phyloP scores from a whole-genome alignment of 2,888 invertebrate species.

The Idaea biselata region DNA sequence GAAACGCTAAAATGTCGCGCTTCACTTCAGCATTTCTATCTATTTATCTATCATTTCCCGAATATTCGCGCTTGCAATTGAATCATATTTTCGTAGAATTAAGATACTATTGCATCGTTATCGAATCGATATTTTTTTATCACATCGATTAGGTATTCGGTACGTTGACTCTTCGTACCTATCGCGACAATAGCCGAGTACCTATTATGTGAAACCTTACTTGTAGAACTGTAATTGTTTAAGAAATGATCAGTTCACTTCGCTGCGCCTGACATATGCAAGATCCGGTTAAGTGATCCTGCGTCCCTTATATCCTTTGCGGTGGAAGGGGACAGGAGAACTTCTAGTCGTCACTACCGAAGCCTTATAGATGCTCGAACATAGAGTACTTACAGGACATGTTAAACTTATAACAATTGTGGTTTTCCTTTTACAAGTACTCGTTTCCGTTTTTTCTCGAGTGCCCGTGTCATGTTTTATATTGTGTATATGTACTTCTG shows the following conservation, averaged over 20 bases:
- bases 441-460: constrained; percentile 2
- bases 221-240: background rate
- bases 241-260: constrained; percentile 7
- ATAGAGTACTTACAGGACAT: constrained; percentile 11
- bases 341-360: constrained; percentile 14
- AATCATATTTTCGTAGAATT: constrained; percentile 14
- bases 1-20: constrained; percentile 11
- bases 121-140: constrained; percentile 16
- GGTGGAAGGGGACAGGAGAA: constrained; percentile 13
- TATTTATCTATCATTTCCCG: constrained; percentile 11
- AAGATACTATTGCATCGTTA: constrained; percentile 12
- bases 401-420: constrained; percentile 8
- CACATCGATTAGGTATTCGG: constrained; percentile 2
- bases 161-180: background rate
- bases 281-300: constrained; percentile 2
- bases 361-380: constrained; percentile 17
- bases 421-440: constrained; percentile 13
- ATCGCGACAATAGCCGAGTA: background rate
- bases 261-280: constrained; percentile 6
- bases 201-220: background rate
- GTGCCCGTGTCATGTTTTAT: background rate
- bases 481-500: background rate
- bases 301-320: constrained; percentile 12
- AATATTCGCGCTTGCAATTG: background rate
- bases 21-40: constrained; percentile 16